Conservation (phyloP, 2,888 invertebrate genomes). For the Prenolepis imparis region DNA sequence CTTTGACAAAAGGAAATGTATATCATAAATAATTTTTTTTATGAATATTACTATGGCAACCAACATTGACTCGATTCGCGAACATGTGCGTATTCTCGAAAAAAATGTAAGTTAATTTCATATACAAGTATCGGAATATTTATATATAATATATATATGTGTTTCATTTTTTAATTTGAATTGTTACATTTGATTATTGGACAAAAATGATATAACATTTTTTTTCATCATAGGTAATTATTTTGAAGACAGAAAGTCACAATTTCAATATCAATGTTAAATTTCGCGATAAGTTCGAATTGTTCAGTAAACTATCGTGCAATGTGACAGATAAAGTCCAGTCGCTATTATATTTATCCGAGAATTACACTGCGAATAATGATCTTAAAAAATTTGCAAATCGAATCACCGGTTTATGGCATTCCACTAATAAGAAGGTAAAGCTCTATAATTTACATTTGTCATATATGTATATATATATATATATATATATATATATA, state of each 20-base stretch:
- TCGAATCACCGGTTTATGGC: slow-evolving; percentile 74
- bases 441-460: slow-evolving; percentile 34
- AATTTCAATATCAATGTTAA: slow-evolving; percentile 71
- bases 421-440: slow-evolving; percentile 75
- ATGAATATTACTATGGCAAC: slow-evolving; percentile 24
- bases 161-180: background rate
- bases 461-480: background rate
- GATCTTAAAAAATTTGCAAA: slow-evolving; percentile 76
- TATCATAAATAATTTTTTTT: slow-evolving; percentile 1
- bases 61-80: slow-evolving; percentile 62
- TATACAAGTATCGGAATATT: background rate
- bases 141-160: background rate
- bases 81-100: slow-evolving; percentile 74
- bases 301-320: slow-evolving; percentile 71
- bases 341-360: slow-evolving; percentile 74
- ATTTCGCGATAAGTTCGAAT: slow-evolving; percentile 73
- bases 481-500: too few species aligned
- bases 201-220: slow-evolving; percentile 37
- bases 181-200: background rate
- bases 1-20: background rate
- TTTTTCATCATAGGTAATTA: slow-evolving; percentile 71
- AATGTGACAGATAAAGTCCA: slow-evolving; percentile 74
- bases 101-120: slow-evolving; percentile 74
- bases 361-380: slow-evolving; percentile 62
- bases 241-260: slow-evolving; percentile 74